A percentile compares a stretch with the other conserved stretches of the same genome.
These are phyloP conservation scores for Paragorgia papillata DNA, from an alignment of 92 coral and sea anemone genomes.

Conservation along the genomic window DNA sequence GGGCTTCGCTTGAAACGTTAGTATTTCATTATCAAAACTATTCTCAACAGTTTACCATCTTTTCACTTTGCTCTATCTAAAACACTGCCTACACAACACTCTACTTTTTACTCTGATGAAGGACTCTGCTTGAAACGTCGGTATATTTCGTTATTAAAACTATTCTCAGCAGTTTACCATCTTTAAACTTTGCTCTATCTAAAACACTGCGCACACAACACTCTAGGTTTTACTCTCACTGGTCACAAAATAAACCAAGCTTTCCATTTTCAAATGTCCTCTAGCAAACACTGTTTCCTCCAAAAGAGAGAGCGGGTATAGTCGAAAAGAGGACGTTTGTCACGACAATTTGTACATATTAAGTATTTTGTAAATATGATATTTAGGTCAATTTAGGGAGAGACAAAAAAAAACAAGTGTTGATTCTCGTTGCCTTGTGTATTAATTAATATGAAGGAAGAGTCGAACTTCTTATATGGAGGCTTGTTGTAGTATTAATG, in stretches of 20 bases:
- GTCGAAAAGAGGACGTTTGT: neutral
- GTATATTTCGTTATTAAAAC: no score
- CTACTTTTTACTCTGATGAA: no score
- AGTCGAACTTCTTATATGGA: neutral
- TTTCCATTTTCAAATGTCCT: neutral
- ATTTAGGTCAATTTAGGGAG: constrained; percentile 29
- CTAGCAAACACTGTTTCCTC: neutral
- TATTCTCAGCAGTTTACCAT: no score
- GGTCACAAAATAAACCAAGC: neutral
- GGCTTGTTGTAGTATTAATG: neutral
- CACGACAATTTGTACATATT: constrained; percentile 26
- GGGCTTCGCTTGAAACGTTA: no score
- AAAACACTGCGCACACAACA: no score
- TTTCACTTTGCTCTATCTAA: no score
- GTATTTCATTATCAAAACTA: no score
- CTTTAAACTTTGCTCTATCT: no score
- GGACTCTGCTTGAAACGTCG: no score
- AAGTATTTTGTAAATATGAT: constrained; percentile 45
- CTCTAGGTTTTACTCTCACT: no score
- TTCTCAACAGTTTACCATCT: no score
- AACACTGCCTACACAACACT: no score
- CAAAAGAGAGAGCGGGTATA: neutral
- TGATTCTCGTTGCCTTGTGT: neutral
- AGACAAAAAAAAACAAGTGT: neutral
- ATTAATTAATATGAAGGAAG: neutral